Base-by-base conservation (phyloP, 1,140 invertebrate genomes). In the Bombus sibiricus region DNA sequence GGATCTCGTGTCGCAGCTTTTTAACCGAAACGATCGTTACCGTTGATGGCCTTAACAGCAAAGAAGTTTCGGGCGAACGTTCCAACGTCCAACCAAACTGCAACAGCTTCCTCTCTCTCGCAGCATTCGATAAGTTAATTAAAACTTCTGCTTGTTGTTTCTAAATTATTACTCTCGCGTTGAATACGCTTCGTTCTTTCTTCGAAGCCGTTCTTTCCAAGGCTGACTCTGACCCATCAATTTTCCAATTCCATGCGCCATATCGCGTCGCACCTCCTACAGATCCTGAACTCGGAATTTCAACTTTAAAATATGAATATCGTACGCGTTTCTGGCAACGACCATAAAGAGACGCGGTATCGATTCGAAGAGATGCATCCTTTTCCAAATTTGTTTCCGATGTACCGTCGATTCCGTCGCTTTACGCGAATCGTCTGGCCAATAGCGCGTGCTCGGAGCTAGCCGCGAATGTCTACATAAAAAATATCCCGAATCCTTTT, bases 101-200 rank as follows among this genome's bases (percentile, higher is more conserved):
- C 34, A 32, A n/a, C 43, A 53, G 18, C 64, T 37, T 47, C 57
- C 57, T 47, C 57, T n/a, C 57, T 59, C 25, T 22, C 1, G 4
- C 12, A 71, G 22, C 8, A 22, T 41, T 80, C 57, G 59, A 57
- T 34, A 74, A 68, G 6, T 74, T 47, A 22, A 81, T 81, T 85
- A 39, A 74, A 85, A 85, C 71, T 81, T 64, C 13, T 1, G 5
- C 6, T 32, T 8, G 57, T 8, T 57, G 79, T 57, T 74, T 62
- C 9, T 74, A n/a, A 57, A 68, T 74, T 39, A 73, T 72, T 53
- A 39, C 47, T 34, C 37, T 5, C 34, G 5, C 4, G 25, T 22
- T 39, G 9, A 10, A 53, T 53, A 53, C 10, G 9, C 47, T 12
- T 69, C 15, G 15, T 22, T 28, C 37, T 32, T 68, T 68, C 8